Base-by-base conservation (phyloP, 2,113 vertebrate genomes). In the Dasypus novemcinctus region DNA sequence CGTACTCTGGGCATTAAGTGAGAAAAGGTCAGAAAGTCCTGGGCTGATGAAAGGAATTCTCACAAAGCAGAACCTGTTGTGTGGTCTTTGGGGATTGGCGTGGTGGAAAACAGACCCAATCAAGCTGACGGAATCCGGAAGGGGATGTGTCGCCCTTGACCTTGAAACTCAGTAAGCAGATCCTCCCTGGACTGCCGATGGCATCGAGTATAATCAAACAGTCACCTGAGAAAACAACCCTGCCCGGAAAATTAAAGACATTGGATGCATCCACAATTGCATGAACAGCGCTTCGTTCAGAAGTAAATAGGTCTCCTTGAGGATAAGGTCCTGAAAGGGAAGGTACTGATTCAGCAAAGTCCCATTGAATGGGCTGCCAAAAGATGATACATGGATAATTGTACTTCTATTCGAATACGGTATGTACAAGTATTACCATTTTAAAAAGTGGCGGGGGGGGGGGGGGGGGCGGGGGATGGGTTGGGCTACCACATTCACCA, bases 181-280 rank as follows among this genome's bases (percentile, higher is more conserved):
- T 63, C 49, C 59, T 92, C 96, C 76, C 76, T 0, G 0, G 29
- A 59, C 69, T 7, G 0, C 83, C 84, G 82, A 95, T 83, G 87
- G 94, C 90, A 93, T 96, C 79, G 86, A 52, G 63, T 78, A 87
- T 75, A 85, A 96, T 82, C 88, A 95, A 95, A 96, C 20, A 66
- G 96, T 98, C 97, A 97, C 96, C 97, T 97, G 97, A 96, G 89
- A 95, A 98, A 98, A 97, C 86, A 98, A 61, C 76, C 80, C 85
- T 52, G 92, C 86, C 79, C 75, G 69, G 41, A 1, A 96, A 68
- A 90, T 61, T 68, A 93, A 81, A 75, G 86, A 12, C 41, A 91
- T 88, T 84, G 90, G 94, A 85, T 76, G 80, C 52, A 23, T 81
- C 90, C 93, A 91, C 79, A 90, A 80, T 91, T 81, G 95, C 90